Percentiles rank a stretch among this genome's conserved stretches.
Conservation (phyloP, 2,113 vertebrate genomes). For the Larimichthys crocea region DNA sequence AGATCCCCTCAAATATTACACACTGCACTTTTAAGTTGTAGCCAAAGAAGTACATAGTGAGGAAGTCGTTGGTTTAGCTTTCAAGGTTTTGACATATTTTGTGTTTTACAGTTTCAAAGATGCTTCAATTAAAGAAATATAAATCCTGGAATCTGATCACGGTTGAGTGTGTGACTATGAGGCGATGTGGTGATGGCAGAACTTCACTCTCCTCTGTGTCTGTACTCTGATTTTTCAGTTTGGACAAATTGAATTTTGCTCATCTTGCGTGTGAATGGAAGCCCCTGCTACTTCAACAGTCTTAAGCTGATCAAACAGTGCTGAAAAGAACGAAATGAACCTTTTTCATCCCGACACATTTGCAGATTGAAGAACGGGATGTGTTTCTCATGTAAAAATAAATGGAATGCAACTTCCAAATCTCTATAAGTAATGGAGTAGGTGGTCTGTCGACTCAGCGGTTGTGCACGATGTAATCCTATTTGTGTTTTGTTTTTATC, state of each 20-base stretch:
- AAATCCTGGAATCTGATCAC: background rate
- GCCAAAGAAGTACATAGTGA: too few relatives aligned
- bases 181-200: slow-evolving; percentile 1
- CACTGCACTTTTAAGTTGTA: too few relatives aligned
- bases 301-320: background rate
- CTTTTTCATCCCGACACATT: background rate
- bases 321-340: background rate
- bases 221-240: background rate
- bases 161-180: background rate
- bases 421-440: background rate
- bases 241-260: background rate
- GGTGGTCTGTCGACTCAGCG: background rate
- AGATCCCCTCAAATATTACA: too few relatives aligned
- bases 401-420: background rate
- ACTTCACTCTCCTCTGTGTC: background rate
- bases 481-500: slow-evolving; percentile 6
- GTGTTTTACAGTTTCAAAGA: background rate
- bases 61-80: background rate
- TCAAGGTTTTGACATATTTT: background rate
- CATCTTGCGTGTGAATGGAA: slow-evolving; percentile 8
- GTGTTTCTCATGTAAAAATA: background rate
- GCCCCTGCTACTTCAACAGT: background rate
- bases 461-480: background rate
- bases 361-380: background rate
- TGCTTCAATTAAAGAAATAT: background rate